These are phyloP conservation scores for Chloebia gouldiae DNA, from an alignment of 2,113 vertebrate genomes.

Conservation along the genomic window DNA sequence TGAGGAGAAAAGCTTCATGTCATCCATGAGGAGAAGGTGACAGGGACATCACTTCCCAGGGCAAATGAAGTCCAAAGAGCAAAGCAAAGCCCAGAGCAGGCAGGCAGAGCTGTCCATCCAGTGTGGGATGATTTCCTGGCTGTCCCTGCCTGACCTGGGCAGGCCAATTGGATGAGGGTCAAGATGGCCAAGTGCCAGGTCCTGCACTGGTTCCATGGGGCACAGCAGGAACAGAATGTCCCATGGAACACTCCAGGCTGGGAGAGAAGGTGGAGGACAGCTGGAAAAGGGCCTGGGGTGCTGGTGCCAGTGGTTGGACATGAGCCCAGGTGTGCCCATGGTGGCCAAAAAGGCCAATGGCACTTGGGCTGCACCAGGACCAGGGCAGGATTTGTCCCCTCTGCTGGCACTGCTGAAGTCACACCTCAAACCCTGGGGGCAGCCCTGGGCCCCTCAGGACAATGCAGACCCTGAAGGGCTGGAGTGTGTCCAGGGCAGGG, in stretches of 20 bases:
- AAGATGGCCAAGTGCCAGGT: background rate
- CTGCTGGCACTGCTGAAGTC: background rate
- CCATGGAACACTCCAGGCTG: background rate
- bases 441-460: too few relatives aligned
- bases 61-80: background rate
- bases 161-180: background rate
- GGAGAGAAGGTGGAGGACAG: background rate
- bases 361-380: background rate
- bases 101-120: fast-evolving
- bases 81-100: background rate
- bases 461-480: background rate
- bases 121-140: too few relatives aligned
- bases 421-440: background rate
- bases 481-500: background rate
- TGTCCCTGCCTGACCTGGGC: background rate
- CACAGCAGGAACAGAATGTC: background rate
- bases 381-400: background rate
- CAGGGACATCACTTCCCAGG: background rate
- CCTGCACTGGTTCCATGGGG: background rate
- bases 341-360: background rate
- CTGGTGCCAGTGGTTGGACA: background rate
- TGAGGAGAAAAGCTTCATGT: too few relatives aligned
- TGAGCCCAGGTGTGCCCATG: background rate
- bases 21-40: background rate
- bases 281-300: background rate